Evolutionary conservation across 2,113 vertebrate species (phyloP).

Genomic region (Zapus hudsonius): DNA sequence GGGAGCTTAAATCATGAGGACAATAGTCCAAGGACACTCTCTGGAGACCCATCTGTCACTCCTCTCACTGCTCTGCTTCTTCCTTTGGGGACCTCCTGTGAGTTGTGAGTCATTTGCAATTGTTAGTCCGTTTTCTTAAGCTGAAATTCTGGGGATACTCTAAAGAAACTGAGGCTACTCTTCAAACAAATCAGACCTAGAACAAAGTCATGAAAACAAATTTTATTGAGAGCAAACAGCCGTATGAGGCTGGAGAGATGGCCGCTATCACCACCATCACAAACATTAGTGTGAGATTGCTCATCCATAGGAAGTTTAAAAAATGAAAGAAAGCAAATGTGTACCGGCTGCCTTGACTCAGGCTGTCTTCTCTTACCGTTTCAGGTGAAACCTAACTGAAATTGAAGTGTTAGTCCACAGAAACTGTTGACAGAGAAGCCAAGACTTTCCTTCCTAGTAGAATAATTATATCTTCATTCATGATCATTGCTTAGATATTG

Average conservation of each 20-base stretch:
- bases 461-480: not conserved
- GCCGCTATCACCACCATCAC: not conserved
- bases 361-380: not conserved
- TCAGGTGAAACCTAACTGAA: not conserved
- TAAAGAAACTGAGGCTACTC: not conserved
- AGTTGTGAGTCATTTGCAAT: not conserved
- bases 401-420: not conserved
- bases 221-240: not conserved
- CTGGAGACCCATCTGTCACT: not conserved
- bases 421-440: no score
- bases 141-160: not conserved
- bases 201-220: not conserved
- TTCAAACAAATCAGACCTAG: not conserved
- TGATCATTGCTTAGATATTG: not conserved
- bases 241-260: not conserved
- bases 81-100: not conserved
- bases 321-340: not conserved
- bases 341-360: not conserved
- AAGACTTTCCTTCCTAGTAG: not conserved
- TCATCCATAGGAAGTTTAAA: no score
- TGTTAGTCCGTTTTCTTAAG: not conserved
- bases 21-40: not conserved
- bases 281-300: not conserved
- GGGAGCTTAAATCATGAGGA: not conserved
- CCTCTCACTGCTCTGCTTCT: not conserved